phyloP scores from a whole-genome alignment of 2,888 invertebrate genomes.

The Oxyscelio sp. region DNA sequence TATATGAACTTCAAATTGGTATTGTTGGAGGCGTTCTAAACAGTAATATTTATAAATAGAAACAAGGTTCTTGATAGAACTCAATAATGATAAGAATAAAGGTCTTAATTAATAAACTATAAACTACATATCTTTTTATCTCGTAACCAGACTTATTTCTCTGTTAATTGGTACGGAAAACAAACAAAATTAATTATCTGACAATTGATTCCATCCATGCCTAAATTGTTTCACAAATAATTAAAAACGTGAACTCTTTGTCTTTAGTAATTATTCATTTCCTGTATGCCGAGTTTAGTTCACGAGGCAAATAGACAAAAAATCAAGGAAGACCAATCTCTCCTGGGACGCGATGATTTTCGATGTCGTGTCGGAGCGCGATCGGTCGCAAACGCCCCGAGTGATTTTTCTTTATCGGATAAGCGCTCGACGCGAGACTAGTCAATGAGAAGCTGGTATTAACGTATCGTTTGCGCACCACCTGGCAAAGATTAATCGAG shows the following conservation, averaged over 20 bases:
- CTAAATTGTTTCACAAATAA: neutral
- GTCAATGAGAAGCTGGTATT: slow-evolving; percentile 61
- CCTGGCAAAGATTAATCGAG: slow-evolving; percentile 72
- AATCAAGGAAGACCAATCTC: neutral
- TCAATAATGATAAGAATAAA: no score
- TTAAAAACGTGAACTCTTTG: neutral
- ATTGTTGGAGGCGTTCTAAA: no score
- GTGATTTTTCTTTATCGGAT: slow-evolving; percentile 49
- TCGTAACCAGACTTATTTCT: no score
- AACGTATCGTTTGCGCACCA: slow-evolving; percentile 63
- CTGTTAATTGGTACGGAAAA: no score
- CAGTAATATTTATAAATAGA: no score
- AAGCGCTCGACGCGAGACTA: slow-evolving; percentile 40
- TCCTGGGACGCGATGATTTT: slow-evolving; percentile 10
- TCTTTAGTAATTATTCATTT: slow-evolving; percentile 36
- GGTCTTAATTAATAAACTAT: no score
- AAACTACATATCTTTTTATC: no score
- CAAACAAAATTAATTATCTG: no score
- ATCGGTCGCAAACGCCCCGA: slow-evolving; percentile 29
- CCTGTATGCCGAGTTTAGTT: slow-evolving; percentile 2
- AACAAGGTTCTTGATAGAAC: no score
- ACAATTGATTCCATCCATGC: neutral
- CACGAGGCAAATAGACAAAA: neutral
- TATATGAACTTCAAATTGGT: no score
- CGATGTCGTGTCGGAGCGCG: slow-evolving; percentile 25